Conservation (phyloP, 1,140 invertebrate genomes). For the Drosophila nikananu region DNA sequence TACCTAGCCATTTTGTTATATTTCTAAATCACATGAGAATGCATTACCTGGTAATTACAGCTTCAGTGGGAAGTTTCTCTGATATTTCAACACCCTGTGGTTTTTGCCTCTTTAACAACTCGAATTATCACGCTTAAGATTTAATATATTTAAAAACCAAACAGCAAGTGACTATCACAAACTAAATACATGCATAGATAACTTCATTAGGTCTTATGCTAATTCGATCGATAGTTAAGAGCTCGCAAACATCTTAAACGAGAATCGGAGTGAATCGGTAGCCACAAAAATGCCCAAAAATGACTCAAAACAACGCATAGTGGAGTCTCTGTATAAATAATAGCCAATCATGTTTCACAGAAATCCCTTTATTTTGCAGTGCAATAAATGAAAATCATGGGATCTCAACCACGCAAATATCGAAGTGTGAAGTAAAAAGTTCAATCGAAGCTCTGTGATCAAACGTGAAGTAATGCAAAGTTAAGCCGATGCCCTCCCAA, state of each 20-base stretch:
- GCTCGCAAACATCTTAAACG: conserved; percentile 12
- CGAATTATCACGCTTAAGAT: background rate
- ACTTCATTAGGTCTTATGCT: conserved; percentile 35
- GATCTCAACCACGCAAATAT: conserved; percentile 52
- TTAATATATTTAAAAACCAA: background rate
- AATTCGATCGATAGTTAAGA: conserved; percentile 20
- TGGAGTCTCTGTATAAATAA: conserved; percentile 24
- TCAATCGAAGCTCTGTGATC: conserved; percentile 34
- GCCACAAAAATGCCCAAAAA: background rate
- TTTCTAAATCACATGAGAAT: background rate
- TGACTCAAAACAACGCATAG: conserved; percentile 13
- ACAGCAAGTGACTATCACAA: conserved; percentile 11
- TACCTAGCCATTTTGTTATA: background rate
- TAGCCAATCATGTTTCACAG: conserved; percentile 1
- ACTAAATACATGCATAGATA: conserved; percentile 19
- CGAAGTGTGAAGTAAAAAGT: conserved; percentile 36
- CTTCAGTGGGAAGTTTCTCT: background rate
- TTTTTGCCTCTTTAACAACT: background rate
- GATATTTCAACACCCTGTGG: background rate
- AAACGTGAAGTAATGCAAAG: conserved; percentile 64
- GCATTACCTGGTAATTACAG: background rate
- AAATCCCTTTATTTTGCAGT: conserved; percentile 36
- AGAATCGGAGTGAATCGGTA: conserved; percentile 18
- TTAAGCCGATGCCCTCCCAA: conserved; percentile 48
- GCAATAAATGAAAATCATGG: conserved; percentile 24